Base-by-base conservation (phyloP, 2,797 vertebrate genomes). In the Sebastes kiyomatsui region DNA sequence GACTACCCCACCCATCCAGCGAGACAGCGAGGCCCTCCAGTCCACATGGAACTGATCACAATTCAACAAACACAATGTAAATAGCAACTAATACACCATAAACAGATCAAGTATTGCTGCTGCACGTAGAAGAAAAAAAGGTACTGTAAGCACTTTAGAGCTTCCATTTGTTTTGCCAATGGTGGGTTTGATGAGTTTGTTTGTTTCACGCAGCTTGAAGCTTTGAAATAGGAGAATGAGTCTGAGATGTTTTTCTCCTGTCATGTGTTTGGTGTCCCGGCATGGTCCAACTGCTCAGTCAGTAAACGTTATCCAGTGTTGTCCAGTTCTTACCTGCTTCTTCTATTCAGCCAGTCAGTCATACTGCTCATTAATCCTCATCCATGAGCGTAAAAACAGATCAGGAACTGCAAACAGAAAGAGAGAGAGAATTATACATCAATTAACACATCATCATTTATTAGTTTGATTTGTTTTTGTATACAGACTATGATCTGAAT, bases 21-120 rank as follows among this genome's bases (percentile, higher is more conserved):
- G 1, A 35, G 30, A 74, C 66, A 67, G 54, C 66, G 23, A 18
- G n/a, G 16, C 32, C 81, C 18, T 75, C 20, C 33, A 7, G 52
- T 49, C 79, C 88, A 92, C 79, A 83, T 86, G 88, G 84, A 90
- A 85, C 61, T 83, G 71, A 88, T 88, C 85, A 84, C 35, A 72
- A 42, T 62, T 78, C 62, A 82, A 66, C 72, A 81, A 74, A 76
- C 74, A 79, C 65, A 60, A 54, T 18, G 67, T 64, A 80, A 87
- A 89, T 68, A 88, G 84, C 80, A 85, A 77, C 86, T 52, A 69
- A 64, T 54, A 69, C 58, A 33, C 78, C 62, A 82, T 77, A 79
- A 90, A 90, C 75, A 78, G 72, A 82, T 55, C 32, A 72, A 62
- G 61, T 38, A 71, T 84, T 49, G 33, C 60, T 60, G 6, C 35